Evolutionary conservation across 2,888 invertebrate species (phyloP), one percentile per base, ranked within the genome.

Genomic region (Geotrupes spiniger): DNA sequence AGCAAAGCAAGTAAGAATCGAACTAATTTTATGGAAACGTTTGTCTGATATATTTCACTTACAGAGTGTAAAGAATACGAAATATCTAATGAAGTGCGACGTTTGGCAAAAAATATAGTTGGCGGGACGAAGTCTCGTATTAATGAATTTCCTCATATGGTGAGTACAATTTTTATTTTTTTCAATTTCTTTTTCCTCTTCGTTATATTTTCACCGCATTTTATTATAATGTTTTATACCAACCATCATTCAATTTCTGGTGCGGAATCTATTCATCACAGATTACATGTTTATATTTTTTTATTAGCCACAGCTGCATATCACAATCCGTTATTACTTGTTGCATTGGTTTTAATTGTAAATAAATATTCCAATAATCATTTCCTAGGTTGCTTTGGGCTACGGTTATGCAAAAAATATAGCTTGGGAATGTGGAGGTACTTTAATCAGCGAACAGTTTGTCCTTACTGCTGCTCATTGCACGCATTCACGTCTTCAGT

Each of bases 401-500:
- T 66, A 60, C 51, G 56, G 54, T 6, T 42, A 48, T 15, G 21
- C 38, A 12, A 67, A 63, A 4, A 59, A 62, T 1, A 72, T 75
- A 53, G 33, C 51, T 0, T 80, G 78, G 74, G 57, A 56, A 1
- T 85, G 85, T 58, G 85, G 85, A 0, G 85, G 84, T 0, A 76
- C 78, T 2, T 70, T 86, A 12, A 77, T 86, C 42, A 80, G 80
- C 42, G 57, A 79, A 0, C 69, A 70, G 3, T 83, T 77, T 63
- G 78, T 86, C 27, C 64, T 85, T 2, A 81, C 83, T 0, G 84
- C 84, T 0, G 84, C 81, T 0, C 85, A 85, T 62, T 85, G 85
- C 56, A 12, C 40, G 16, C 17, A 27, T 27, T 43, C 46, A 12
- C 42, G 31, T 29, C 8, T n/a, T 26, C 26, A 43, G 26, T 39